A percentile compares a stretch with the other conserved stretches of the same genome.
These are phyloP conservation scores for Eonycteris spelaea DNA, from an alignment of 2,113 vertebrate species.

Conservation along the genomic window DNA sequence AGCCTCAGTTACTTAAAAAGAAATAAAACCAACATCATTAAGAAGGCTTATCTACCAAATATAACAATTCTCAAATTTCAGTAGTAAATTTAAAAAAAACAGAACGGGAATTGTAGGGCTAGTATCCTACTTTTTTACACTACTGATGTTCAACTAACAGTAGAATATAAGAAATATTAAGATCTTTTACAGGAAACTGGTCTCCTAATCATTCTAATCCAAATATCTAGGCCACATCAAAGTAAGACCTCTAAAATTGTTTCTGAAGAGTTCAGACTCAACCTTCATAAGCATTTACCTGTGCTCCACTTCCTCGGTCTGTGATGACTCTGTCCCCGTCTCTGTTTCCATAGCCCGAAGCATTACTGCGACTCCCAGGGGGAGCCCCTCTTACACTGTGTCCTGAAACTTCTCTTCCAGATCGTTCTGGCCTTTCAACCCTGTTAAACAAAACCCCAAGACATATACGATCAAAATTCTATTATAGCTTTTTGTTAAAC, in stretches of 20 bases:
- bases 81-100: background rate
- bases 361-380: slow-evolving; percentile 85
- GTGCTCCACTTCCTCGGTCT: slow-evolving; percentile 86
- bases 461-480: slow-evolving; percentile 27
- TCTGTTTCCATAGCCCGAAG: slow-evolving; percentile 86
- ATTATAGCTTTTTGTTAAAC: background rate
- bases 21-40: background rate
- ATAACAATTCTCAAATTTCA: background rate
- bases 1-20: background rate
- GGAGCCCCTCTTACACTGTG: slow-evolving; percentile 87
- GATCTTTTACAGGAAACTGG: background rate
- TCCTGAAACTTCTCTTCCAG: slow-evolving; percentile 90
- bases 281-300: slow-evolving; percentile 71
- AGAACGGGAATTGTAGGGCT: background rate
- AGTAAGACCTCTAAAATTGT: background rate
- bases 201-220: background rate
- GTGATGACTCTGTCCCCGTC: slow-evolving; percentile 87
- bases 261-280: background rate
- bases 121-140: background rate
- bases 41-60: background rate
- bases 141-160: background rate
- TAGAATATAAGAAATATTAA: background rate
- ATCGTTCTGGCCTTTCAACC: slow-evolving; percentile 88
- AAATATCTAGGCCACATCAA: background rate
- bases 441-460: slow-evolving; percentile 77